Evolutionary conservation across 2,113 vertebrate species (phyloP), one percentile per base, ranked within the genome.

Genomic region (Heteronetta atricapilla): DNA sequence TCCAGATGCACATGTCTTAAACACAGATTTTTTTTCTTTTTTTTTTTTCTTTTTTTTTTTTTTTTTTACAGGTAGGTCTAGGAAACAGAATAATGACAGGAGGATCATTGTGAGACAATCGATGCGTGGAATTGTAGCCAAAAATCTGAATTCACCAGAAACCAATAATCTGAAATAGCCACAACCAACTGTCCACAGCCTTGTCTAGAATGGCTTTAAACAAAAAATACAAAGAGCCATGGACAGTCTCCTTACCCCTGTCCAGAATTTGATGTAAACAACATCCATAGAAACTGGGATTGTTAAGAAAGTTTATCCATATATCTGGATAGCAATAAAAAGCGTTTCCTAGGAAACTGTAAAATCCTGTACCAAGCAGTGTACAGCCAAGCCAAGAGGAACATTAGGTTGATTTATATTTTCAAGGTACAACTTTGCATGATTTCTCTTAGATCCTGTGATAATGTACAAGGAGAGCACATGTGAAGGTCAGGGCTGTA

Each of bases 261-360:
- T 98, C 98, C 98, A 98, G 96, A 94, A 97, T 97, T 92, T 97
- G 98, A 98, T 98, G 98, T 98, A 98, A 98, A 98, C 97, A 98
- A 98, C 95, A 86, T 98, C 98, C 97, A 97, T 98, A 98, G 98
- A 98, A 98, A 98, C 96, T 97, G 97, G 97, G 98, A 98, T 97
- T 97, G 98, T 98, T 98, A 98, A 98, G 98, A 98, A 98, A 98
- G 98, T 98, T 98, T 98, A 99, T 99, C 98, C 98, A 99, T 98
- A 98, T 95, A 99, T 98, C 98, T 98, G 98, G 98, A 99, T 98
- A 98, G 98, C 98, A 98, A 98, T 98, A 98, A 98, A 98, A 98
- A 98, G 98, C 98, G 99, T 99, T 99, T 99, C 99, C 99, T 99
- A 98, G 98, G 99, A 99, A 99, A 99, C 99, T 97, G 98, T 99